phyloP scores from a whole-genome alignment of 1,140 invertebrate genomes.

The Polypedilum vanderplanki region DNA sequence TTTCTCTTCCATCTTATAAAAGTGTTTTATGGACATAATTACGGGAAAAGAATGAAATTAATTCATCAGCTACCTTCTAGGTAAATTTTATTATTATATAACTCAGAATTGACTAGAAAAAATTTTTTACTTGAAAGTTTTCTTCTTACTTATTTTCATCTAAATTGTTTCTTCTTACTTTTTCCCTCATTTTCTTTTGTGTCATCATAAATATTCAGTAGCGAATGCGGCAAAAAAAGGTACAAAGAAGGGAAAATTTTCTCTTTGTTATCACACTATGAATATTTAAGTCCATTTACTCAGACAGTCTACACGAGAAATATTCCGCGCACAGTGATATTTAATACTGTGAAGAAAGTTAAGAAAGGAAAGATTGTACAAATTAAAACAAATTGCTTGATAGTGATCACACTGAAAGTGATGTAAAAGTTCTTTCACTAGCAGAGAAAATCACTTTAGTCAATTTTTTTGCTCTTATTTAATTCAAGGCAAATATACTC shows the following conservation, averaged over 20 bases:
- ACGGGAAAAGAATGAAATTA: neutral
- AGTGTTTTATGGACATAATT: neutral
- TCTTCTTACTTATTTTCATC: too few relatives aligned
- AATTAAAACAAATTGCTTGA: conserved; percentile 19
- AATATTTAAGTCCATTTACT: neutral
- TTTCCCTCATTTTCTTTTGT: neutral
- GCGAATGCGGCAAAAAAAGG: neutral
- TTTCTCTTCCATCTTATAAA: neutral
- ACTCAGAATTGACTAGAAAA: too few relatives aligned
- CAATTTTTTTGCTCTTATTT: too few relatives aligned
- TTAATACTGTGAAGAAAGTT: neutral
- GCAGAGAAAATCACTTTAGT: too few relatives aligned
- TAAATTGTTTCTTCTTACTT: too few relatives aligned
- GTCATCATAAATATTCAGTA: neutral
- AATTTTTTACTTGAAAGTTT: too few relatives aligned
- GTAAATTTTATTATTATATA: too few relatives aligned
- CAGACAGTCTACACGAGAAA: neutral
- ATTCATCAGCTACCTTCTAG: neutral
- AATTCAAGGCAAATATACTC: too few relatives aligned
- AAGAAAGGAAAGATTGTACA: neutral
- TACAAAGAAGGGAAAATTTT: neutral
- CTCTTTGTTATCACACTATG: neutral
- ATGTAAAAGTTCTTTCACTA: neutral
- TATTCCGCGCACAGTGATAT: neutral
- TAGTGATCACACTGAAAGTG: conserved; percentile 5